Base-by-base conservation (phyloP, 1,140 invertebrate species). In the Drosophila prosaltans region DNA sequence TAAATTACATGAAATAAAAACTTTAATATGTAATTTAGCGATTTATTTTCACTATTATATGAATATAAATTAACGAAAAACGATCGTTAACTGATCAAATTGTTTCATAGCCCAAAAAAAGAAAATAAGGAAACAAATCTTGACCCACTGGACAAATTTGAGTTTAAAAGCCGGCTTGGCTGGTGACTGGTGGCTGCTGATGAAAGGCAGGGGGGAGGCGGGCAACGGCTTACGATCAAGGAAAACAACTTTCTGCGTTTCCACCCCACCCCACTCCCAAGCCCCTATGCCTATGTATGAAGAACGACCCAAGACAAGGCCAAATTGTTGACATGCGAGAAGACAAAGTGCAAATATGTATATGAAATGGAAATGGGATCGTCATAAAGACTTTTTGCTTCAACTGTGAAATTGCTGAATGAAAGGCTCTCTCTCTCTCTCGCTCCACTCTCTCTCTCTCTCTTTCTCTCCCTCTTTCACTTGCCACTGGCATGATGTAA, bases 321-420 rank as follows among this genome's bases (percentile, higher is more conserved):
- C 57, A 59, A 59, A 59, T 59, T 24, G n/a, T 58, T 65, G 60
- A 73, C 30, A 73, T 28, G 5, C 24, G 24, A 71, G 68, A 75
- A 60, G 66, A 78, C 51, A 72, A 63, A 70, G 65, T 78, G 75
- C 63, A 78, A 78, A 78, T 78, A 43, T 69, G n/a, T n/a, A 16
- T 16, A 16, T 16, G 43, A 74, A 76, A 72, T 76, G 67, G 72
- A 82, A 51, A 51, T 51, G 45, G 6, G 21, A 48, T 21, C 45
- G 45, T 69, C 72, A 41, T 67, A 54, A 65, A 72, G 64, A 69
- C 43, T 80, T 80, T 67, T 74, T 77, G 64, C 80, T 82, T 74
- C 48, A 82, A 67, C 81, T 75, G 69, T 62, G 60, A 69, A 30
- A 39, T 86, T 88, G 74, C 77, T 86, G 80, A 86, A 86, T 86